Evolutionary conservation across 2,113 vertebrate genomes (phyloP).

Genomic region (Mirounga angustirostris): DNA sequence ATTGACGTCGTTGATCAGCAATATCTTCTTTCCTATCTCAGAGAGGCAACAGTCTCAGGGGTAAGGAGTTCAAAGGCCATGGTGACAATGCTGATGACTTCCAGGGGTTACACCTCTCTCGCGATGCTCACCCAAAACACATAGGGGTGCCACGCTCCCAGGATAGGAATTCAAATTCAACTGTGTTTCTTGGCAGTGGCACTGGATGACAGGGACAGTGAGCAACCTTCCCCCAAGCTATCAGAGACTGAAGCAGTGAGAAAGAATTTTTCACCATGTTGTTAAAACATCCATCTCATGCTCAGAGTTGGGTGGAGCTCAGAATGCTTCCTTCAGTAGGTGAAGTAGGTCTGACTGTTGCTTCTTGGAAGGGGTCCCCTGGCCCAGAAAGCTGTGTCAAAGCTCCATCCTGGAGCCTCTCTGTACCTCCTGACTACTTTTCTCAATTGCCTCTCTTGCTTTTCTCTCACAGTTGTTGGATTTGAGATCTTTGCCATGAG

Average conservation of each 20-base stretch:
- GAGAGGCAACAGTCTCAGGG: not conserved
- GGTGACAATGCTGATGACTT: not conserved
- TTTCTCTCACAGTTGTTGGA: not conserved
- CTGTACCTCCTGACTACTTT: not conserved
- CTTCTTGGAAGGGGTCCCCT: slow-evolving; percentile 32
- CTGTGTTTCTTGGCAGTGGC: slow-evolving; percentile 11
- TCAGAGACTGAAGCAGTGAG: slow-evolving; percentile 22
- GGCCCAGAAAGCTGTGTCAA: slow-evolving; percentile 47
- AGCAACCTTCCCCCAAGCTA: not conserved
- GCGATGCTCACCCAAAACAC: not conserved
- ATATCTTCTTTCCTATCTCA: not conserved
- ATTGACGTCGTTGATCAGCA: not conserved
- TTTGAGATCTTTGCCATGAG: slow-evolving; percentile 36
- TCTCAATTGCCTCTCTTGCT: slow-evolving; percentile 52
- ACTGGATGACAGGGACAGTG: slow-evolving; percentile 34
- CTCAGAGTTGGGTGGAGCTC: not conserved
- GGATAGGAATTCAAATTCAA: not conserved
- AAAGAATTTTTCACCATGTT: slow-evolving; percentile 33
- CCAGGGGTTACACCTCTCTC: rapidly evolving
- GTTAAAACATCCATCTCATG: not conserved
- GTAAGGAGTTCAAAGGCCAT: not conserved
- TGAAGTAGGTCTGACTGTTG: not conserved
- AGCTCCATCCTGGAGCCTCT: not conserved
- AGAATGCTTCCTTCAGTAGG: not conserved
- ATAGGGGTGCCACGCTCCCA: rapidly evolving